Conservation (phyloP, 2,113 vertebrate genomes). For the Marmota flaviventris region DNA sequence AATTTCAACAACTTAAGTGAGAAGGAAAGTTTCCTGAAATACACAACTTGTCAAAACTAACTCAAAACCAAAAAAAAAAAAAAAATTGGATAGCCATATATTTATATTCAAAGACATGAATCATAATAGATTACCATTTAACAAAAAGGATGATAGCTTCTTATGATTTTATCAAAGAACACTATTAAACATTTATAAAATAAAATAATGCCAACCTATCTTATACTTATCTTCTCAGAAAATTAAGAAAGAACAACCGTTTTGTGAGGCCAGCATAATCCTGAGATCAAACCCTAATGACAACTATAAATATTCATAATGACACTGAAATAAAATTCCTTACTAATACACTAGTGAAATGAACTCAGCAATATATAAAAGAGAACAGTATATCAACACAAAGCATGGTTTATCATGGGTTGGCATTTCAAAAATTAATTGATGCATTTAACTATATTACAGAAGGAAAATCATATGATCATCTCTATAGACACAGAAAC, state of each 20-base stretch:
- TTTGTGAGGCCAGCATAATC: neutral
- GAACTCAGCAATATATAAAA: neutral
- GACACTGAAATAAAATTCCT: neutral
- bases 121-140: neutral
- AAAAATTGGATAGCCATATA: neutral
- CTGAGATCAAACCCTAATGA: neutral
- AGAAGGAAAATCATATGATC: no score
- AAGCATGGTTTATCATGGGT: neutral
- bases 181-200: neutral
- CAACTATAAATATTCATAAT: neutral
- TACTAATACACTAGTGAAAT: neutral
- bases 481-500: neutral
- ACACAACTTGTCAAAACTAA: neutral
- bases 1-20: neutral
- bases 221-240: neutral
- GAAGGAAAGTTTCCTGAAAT: neutral
- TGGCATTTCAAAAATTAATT: neutral
- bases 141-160: neutral
- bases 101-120: neutral
- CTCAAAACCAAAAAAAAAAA: neutral
- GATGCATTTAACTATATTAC: neutral
- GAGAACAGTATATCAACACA: neutral
- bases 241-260: neutral
- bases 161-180: neutral
- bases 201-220: conserved; percentile 10